These are phyloP conservation scores for Lasioglossum villosulum DNA, from an alignment of 2,888 invertebrate genomes.

Conservation along the genomic window DNA sequence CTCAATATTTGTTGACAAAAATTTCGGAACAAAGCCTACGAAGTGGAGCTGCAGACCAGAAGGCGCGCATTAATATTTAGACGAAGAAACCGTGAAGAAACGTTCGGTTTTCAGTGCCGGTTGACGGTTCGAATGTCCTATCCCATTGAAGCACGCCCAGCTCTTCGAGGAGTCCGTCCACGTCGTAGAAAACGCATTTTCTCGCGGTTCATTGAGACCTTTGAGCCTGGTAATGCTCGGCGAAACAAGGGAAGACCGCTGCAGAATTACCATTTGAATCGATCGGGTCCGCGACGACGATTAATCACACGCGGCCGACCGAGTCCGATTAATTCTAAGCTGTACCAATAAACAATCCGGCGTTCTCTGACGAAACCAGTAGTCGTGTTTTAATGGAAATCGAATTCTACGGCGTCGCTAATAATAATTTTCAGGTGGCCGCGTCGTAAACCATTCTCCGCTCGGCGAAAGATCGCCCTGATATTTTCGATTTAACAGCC, in stretches of 20 bases:
- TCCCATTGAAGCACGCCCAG: neutral
- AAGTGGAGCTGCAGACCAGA: neutral
- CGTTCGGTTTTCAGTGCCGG: neutral
- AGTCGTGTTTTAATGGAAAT: neutral
- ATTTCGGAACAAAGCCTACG: neutral
- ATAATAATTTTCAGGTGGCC: neutral
- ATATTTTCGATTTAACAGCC: slow-evolving; percentile 4
- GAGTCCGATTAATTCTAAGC: neutral
- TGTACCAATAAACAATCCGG: slow-evolving; percentile 7
- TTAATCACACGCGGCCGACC: slow-evolving; percentile 27
- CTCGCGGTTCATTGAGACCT: slow-evolving; percentile 9
- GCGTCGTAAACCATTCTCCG: neutral
- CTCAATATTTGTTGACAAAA: fast-evolving
- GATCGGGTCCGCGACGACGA: neutral
- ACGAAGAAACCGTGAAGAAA: neutral
- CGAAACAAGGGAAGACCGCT: slow-evolving; percentile 5
- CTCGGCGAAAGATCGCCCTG: neutral
- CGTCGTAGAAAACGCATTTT: slow-evolving; percentile 16
- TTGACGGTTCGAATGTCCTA: neutral
- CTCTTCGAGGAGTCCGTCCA: slow-evolving; percentile 3
- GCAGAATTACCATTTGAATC: slow-evolving; percentile 30
- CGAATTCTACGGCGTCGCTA: neutral
- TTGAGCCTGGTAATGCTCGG: neutral
- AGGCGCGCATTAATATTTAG: neutral
- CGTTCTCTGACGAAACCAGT: neutral